Percentiles rank a stretch among this genome's conserved stretches.
Conservation (phyloP, 2,797 vertebrate species). For the Mormyrops attenuatus region DNA sequence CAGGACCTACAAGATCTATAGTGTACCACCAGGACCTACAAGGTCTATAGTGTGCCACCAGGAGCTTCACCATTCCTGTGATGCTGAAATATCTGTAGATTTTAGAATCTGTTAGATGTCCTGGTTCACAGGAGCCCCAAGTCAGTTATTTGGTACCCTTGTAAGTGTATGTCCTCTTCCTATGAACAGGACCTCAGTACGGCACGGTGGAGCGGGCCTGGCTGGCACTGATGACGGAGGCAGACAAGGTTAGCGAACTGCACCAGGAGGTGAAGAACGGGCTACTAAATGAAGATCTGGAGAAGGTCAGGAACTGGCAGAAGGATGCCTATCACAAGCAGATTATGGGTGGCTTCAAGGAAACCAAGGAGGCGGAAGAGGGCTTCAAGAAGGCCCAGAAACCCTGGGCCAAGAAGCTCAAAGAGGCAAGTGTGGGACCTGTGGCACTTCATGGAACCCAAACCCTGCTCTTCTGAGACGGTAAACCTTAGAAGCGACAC, state of each 20-base stretch:
- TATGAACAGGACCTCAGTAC: slow-evolving; percentile 83
- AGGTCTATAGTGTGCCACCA: background rate
- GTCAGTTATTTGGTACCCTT: background rate
- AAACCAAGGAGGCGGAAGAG: slow-evolving; percentile 93
- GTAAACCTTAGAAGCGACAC: background rate
- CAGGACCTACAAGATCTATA: background rate
- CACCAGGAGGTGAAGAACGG: slow-evolving; percentile 88
- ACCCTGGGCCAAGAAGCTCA: slow-evolving; percentile 96
- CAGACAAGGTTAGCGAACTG: slow-evolving; percentile 90
- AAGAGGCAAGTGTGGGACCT: slow-evolving; percentile 70
- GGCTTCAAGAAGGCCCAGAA: slow-evolving; percentile 96
- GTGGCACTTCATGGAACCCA: background rate
- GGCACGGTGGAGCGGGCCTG: slow-evolving; percentile 91
- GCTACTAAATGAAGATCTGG: slow-evolving; percentile 81
- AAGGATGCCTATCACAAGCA: slow-evolving; percentile 97
- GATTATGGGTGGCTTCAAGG: slow-evolving; percentile 98
- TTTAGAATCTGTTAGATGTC: background rate
- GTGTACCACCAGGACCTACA: background rate
- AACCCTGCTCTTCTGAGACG: background rate
- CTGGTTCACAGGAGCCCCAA: background rate
- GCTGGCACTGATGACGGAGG: slow-evolving; percentile 82
- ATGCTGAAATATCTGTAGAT: background rate
- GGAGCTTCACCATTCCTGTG: background rate
- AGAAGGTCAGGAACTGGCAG: slow-evolving; percentile 99
- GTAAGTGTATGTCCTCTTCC: background rate